These are phyloP conservation scores for Gulo gulo DNA, from an alignment of 2,113 vertebrate genomes.

Conservation along the genomic window DNA sequence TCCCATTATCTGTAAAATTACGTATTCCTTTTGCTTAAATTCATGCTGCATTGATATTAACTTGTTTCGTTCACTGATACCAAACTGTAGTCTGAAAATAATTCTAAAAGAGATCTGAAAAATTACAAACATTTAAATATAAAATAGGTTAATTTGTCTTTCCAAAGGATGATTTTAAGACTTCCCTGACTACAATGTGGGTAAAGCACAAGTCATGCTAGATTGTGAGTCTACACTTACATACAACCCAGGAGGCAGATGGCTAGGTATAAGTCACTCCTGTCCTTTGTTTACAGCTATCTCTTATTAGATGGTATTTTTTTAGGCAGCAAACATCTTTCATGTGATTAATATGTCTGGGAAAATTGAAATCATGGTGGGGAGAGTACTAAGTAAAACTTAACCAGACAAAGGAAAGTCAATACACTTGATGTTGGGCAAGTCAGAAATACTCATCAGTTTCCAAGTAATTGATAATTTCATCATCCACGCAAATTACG, in stretches of 20 bases:
- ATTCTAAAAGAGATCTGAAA: background rate
- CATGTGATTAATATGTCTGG: constrained; percentile 50
- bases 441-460: constrained; percentile 17
- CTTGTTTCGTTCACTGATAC: background rate
- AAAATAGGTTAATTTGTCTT: constrained; percentile 18
- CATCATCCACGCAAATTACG: constrained; percentile 35
- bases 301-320: constrained; percentile 41
- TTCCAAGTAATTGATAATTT: constrained; percentile 64
- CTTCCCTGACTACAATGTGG: background rate
- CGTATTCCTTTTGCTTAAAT: background rate
- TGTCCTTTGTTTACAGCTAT: constrained; percentile 18
- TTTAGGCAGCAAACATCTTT: constrained; percentile 54
- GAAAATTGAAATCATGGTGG: constrained; percentile 51
- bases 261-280: constrained; percentile 24
- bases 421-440: background rate
- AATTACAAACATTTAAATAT: constrained; percentile 26
- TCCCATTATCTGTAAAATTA: background rate
- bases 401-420: constrained; percentile 45
- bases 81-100: background rate
- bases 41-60: background rate
- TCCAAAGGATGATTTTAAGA: background rate
- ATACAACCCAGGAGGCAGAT: background rate
- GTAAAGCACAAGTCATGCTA: background rate
- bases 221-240: background rate
- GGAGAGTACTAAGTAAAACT: background rate